These are phyloP conservation scores for Reticulitermes lucifugus DNA, from an alignment of 2,888 invertebrate genomes.

Conservation along the genomic window DNA sequence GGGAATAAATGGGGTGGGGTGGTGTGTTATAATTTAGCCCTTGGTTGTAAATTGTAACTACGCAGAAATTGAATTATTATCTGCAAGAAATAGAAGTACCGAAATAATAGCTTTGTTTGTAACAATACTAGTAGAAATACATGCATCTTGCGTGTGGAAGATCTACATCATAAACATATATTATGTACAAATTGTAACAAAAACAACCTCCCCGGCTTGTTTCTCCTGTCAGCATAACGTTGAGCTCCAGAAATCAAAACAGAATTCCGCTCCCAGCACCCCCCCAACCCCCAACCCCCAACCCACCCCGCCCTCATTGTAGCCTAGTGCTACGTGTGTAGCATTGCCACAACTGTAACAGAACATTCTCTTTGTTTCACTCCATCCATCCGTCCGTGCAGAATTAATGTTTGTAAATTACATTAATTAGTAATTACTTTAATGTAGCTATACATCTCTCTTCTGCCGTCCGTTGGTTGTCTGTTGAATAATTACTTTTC, in stretches of 20 bases:
- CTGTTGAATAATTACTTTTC: slow-evolving; percentile 41
- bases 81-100: not conserved
- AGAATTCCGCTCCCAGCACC: not conserved
- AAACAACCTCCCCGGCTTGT: not conserved
- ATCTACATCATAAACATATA: too few relatives aligned
- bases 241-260: slow-evolving; percentile 33
- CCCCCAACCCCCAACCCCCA: too few relatives aligned
- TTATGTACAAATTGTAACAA: not conserved
- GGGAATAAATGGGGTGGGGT: too few relatives aligned
- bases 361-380: slow-evolving; percentile 28
- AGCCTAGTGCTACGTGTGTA: not conserved
- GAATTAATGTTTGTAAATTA: slow-evolving; percentile 37
- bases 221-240: not conserved
- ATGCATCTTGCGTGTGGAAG: too few relatives aligned
- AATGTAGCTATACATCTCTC: slow-evolving; percentile 34
- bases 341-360: not conserved
- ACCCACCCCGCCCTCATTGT: not conserved
- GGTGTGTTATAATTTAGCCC: too few relatives aligned
- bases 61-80: not conserved
- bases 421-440: slow-evolving; percentile 41
- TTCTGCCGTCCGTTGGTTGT: not conserved
- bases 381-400: slow-evolving; percentile 20
- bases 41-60: not conserved
- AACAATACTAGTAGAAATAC: not conserved
- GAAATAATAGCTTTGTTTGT: not conserved